phyloP scores from a whole-genome alignment of 2,888 invertebrate genomes.

The Aspidiotus destructor region DNA sequence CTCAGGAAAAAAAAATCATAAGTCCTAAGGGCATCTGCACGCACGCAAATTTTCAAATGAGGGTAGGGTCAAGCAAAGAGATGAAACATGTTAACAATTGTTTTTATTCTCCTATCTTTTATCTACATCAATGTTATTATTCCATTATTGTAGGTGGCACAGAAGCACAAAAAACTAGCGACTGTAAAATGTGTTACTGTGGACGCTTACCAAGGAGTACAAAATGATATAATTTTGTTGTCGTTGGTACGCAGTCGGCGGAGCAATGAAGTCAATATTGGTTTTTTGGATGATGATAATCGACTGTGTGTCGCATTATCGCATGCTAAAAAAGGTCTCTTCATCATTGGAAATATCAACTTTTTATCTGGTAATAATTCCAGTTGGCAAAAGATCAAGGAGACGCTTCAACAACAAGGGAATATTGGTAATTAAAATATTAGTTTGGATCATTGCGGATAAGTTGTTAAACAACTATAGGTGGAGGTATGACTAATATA shows the following conservation, averaged over 20 bases:
- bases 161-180: background rate
- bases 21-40: too few species aligned
- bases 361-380: slow-evolving; percentile 47
- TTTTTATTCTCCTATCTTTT: background rate
- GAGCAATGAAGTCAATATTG: slow-evolving; percentile 57
- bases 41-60: too few species aligned
- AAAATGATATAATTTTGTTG: slow-evolving; percentile 65
- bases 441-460: too few species aligned
- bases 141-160: background rate
- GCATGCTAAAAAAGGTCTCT: slow-evolving; percentile 59
- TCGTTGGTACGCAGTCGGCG: slow-evolving; percentile 69
- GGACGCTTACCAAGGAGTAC: slow-evolving; percentile 74
- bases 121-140: background rate
- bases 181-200: slow-evolving; percentile 51
- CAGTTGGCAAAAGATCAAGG: too few species aligned
- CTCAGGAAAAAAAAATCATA: too few species aligned
- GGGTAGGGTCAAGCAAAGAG: too few species aligned
- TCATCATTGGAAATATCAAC: slow-evolving; percentile 63
- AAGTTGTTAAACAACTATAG: too few species aligned
- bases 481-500: too few species aligned
- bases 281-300: slow-evolving; percentile 59
- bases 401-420: too few species aligned
- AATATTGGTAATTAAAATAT: too few species aligned
- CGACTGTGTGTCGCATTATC: slow-evolving; percentile 70
- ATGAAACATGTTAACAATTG: too few species aligned